Evolutionary conservation across 2,113 vertebrate genomes (phyloP).

Genomic region (Python bivittatus): DNA sequence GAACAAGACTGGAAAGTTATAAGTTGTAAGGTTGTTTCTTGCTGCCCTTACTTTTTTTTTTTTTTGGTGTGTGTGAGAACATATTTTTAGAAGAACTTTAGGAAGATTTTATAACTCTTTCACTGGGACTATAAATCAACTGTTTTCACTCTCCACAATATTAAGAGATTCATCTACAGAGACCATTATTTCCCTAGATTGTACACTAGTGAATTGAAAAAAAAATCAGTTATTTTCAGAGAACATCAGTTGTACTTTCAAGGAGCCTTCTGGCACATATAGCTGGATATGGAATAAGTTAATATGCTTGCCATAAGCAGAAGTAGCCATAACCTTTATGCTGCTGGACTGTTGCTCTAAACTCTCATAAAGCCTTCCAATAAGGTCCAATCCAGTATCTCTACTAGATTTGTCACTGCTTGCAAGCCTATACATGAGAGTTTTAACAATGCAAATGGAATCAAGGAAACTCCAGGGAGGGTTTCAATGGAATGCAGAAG

Average conservation of each 20-base stretch:
- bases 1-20: constrained; percentile 42
- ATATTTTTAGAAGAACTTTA: constrained; percentile 54
- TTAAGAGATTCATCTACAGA: constrained; percentile 43
- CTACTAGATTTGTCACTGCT: not conserved
- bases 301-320: not conserved
- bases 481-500: not conserved
- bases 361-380: not conserved
- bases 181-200: constrained; percentile 63
- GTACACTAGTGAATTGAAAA: constrained; percentile 54
- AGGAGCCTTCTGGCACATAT: constrained; percentile 54
- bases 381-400: not conserved
- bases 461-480: not conserved
- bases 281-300: constrained; percentile 38
- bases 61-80: constrained; percentile 40
- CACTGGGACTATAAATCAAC: constrained; percentile 65
- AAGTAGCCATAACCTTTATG: not conserved
- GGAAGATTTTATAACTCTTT: constrained; percentile 61
- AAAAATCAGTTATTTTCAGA: constrained; percentile 53
- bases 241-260: constrained; percentile 60
- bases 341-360: not conserved
- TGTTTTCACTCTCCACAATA: constrained; percentile 59
- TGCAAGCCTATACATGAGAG: not conserved
- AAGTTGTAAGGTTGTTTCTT: constrained; percentile 53
- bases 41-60: constrained; percentile 42
- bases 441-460: not conserved